These are phyloP conservation scores for Baryphthengus martii DNA, from an alignment of 2,113 vertebrate species.

Conservation along the genomic window DNA sequence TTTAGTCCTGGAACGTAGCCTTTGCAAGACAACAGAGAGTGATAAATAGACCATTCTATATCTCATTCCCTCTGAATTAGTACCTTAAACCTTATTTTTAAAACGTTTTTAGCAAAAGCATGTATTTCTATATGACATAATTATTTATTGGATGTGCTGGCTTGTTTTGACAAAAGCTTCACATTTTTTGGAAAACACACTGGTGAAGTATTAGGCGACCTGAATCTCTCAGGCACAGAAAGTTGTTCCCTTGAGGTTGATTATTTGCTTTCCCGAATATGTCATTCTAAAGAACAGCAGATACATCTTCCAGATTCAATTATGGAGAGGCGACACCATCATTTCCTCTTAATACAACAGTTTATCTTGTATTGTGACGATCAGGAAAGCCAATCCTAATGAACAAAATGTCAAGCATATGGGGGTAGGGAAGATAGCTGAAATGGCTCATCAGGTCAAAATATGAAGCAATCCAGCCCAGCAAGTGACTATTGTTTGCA, in stretches of 20 bases:
- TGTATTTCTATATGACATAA: constrained; percentile 74
- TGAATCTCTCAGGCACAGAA: constrained; percentile 10
- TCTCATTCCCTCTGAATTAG: constrained; percentile 73
- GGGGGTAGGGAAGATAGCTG: constrained; percentile 56
- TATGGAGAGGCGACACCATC: constrained; percentile 58
- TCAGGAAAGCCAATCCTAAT: constrained; percentile 70
- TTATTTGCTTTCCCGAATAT: constrained; percentile 65
- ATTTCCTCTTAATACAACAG: constrained; percentile 75
- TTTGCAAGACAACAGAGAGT: not conserved
- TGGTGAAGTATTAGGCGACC: constrained; percentile 1
- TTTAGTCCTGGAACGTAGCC: not conserved
- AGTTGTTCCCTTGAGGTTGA: constrained; percentile 50
- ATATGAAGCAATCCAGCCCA: constrained; percentile 28
- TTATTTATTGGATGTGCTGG: constrained; percentile 72
- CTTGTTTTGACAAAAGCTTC: constrained; percentile 53
- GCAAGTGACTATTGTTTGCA: constrained; percentile 70
- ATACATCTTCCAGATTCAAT: constrained; percentile 76
- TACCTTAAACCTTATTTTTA: constrained; percentile 77
- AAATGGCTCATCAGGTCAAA: constrained; percentile 28
- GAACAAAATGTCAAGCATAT: constrained; percentile 68
- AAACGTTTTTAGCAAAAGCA: constrained; percentile 72
- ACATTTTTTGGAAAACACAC: not conserved
- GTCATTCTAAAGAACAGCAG: constrained; percentile 62
- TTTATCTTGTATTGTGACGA: constrained; percentile 72
- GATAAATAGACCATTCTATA: constrained; percentile 75